Evolutionary conservation across 2,888 invertebrate genomes (phyloP), one percentile per base, ranked within the genome.

Genomic region (Amphimallon solstitiale): DNA sequence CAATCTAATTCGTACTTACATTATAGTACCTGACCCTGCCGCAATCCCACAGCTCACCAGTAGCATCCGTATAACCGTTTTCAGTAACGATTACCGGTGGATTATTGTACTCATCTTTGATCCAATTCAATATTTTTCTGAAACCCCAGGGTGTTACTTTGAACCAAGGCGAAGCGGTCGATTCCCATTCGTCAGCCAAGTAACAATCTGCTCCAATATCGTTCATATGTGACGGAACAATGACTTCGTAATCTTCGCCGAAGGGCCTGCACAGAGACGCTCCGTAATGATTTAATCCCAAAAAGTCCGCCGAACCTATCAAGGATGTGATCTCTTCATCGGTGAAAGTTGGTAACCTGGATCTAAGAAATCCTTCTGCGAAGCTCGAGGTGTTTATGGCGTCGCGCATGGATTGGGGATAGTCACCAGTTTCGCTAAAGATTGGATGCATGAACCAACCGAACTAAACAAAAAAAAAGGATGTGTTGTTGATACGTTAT

Each of bases 211-310:
- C 45, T n/a, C 60, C 46, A 61, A 54, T 29, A 5, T 29, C 29
- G 2, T 29, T 29, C 5, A 29, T 9, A 29, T 29, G 29, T 9
- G 72, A 51, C 77, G 82, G 0, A 85, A 85, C 0, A 85, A 84
- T 9, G 37, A 17, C 9, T 5, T 43, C 80, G 83, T 0, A 78
- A 80, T 66, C 80, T 79, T 68, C 79, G 51, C 34, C 12, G 73
- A 68, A 77, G 21, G 23, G 10, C 9, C 46, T 21, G 6, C 46
- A 46, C n/a, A 10, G 9, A 1, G 1, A 51, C 37, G 86, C 82
- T 0, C 88, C 85, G 77, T 89, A 91, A 63, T 88, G 84, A 74
- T 90, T 91, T 5, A 91, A 71, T 0, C 89, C 90, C 29, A 90
- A 81, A 78, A 89, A 90, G 76, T 92, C 91, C 69, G 74, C 84